phyloP scores from a whole-genome alignment of 2,113 vertebrate genomes.

The Pluvianellus socialis region DNA sequence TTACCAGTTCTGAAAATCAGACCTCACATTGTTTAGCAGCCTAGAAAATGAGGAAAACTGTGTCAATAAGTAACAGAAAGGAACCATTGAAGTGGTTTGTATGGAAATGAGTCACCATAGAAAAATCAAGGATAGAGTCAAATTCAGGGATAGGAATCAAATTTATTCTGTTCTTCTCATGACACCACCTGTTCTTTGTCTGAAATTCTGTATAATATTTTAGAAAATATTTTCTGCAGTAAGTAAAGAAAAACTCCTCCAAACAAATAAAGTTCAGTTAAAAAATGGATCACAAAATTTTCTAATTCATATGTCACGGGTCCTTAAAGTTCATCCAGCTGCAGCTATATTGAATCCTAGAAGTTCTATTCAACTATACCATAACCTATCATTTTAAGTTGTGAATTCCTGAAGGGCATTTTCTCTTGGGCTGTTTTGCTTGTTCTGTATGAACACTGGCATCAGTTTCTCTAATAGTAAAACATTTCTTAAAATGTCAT shows the following conservation, averaged over 20 bases:
- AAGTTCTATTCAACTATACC: background rate
- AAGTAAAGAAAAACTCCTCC: background rate
- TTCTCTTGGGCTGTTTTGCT: background rate
- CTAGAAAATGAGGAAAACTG: background rate
- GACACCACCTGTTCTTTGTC: background rate
- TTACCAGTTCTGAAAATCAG: background rate
- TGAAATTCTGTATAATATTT: background rate
- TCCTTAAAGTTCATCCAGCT: background rate
- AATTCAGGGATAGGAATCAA: background rate
- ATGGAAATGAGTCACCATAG: background rate
- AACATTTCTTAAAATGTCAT: slow-evolving; percentile 20
- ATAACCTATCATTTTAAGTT: background rate
- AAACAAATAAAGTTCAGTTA: background rate
- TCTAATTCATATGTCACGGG: background rate
- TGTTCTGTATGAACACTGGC: background rate
- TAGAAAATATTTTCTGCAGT: background rate
- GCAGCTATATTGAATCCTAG: background rate
- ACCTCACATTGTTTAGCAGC: background rate
- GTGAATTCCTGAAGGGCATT: background rate
- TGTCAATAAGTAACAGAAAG: background rate
- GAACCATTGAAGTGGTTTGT: background rate
- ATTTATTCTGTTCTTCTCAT: background rate
- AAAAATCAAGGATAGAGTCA: background rate
- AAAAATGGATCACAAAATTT: background rate
- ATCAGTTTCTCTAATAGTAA: background rate